Base-by-base conservation (phyloP, 1,140 invertebrate genomes). In the Eciton burchellii region DNA sequence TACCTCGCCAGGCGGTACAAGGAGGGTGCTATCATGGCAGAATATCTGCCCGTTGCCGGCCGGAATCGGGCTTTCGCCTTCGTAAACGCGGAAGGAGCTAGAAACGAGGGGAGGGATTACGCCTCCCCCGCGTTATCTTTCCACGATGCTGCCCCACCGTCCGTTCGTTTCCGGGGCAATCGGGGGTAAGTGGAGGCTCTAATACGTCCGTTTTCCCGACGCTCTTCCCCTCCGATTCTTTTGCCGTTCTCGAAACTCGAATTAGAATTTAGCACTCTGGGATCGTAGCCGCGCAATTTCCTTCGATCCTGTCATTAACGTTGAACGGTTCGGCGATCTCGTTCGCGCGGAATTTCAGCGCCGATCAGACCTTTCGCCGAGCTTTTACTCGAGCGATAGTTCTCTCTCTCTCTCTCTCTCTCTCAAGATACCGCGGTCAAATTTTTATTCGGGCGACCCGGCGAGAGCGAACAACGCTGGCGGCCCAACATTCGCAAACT, bases 131-230 rank as follows among this genome's bases (percentile, higher is more conserved):
- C 85, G 86, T 87, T 87, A 87, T 84, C 82, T 84, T 87, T 87
- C 86, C 41, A 84, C 86, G 85, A 87, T 87, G 74, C 62, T 76
- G 52, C 62, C 85, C 81, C 84, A 85, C 85, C 81, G 81, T 84
- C 84, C 86, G 85, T 87, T 87, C 86, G 85, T 88, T 88, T 86
- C 86, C 82, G 85, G 84, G 4, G 82, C 86, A 87, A 87, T 87
- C 86, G 85, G 81, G 74, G 24, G 68, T 83, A 87, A 87, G 85
- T 76, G 70, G n/a, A 87, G 70, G 81, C 84, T 74, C 84, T 73
- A 81, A 88, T 86, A 88, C 76, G 76, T 88, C 74, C 88, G 85
- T 89, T 87, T 81, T 63, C 49, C 83, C 73, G 82, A 26, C 85
- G 83, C 68, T 87, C n/a, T n/a, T n/a, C n/a, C 65, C 82, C 63